Conservation (phyloP, 2,113 vertebrate genomes). For the Arizona elegans region DNA sequence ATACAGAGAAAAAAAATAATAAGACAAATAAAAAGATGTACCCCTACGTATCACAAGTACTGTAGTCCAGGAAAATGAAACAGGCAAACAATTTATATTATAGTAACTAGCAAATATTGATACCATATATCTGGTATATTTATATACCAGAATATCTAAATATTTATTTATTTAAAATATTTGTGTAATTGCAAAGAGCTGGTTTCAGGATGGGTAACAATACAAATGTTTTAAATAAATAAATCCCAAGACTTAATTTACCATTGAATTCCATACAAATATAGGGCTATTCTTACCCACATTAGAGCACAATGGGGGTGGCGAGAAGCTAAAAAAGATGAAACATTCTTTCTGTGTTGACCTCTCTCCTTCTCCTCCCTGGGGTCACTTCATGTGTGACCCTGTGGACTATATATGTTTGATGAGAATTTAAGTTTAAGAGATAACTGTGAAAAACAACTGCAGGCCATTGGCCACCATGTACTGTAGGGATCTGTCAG, state of each 20-base stretch:
- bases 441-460: neutral
- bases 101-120: neutral
- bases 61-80: neutral
- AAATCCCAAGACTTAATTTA: neutral
- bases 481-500: neutral
- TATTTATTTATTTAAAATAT: neutral
- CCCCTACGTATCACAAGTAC: neutral
- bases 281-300: neutral
- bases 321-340: neutral
- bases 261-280: neutral
- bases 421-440: neutral
- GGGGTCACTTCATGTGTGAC: neutral
- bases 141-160: neutral
- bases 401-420: neutral
- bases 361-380: neutral
- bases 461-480: neutral
- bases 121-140: too few species aligned
- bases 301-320: neutral
- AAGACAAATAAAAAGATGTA: neutral
- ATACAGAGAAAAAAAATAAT: neutral
- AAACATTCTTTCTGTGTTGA: neutral
- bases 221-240: neutral
- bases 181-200: neutral
- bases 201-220: neutral
- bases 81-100: neutral